Evolutionary conservation across 2,113 vertebrate genomes (phyloP).

Genomic region (Zosterops lateralis): DNA sequence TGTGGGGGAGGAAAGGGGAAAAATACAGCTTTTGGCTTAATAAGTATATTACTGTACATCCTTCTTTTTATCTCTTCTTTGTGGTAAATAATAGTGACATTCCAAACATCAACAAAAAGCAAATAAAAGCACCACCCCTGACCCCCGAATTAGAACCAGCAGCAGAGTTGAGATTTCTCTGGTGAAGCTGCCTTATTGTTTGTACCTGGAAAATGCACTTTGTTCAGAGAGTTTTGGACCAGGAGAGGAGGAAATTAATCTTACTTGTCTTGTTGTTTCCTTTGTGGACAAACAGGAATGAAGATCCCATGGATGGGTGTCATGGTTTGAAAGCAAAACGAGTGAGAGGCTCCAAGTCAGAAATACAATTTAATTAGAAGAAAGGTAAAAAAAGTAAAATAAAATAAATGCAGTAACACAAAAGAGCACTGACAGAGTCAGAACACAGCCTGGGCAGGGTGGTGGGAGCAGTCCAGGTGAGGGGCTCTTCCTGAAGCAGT

Average conservation of each 20-base stretch:
- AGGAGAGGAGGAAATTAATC: accelerated
- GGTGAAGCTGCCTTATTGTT: neutral
- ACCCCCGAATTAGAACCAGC: neutral
- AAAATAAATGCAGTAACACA: too few species aligned
- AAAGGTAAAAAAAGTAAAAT: too few species aligned
- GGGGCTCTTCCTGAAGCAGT: too few species aligned
- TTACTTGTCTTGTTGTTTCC: neutral
- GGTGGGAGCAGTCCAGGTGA: too few species aligned
- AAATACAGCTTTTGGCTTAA: neutral
- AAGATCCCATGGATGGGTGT: neutral
- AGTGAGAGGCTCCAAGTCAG: too few species aligned
- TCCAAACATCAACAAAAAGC: neutral
- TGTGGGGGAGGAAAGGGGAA: neutral
- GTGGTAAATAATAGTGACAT: neutral
- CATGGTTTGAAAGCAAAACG: too few species aligned
- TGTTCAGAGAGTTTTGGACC: neutral
- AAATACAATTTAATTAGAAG: too few species aligned
- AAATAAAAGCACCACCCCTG: too few species aligned
- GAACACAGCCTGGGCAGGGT: too few species aligned
- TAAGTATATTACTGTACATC: neutral
- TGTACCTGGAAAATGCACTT: neutral
- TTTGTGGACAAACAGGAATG: neutral
- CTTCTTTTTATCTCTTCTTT: neutral
- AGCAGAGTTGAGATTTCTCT: neutral
- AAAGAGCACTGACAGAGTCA: too few species aligned